A percentile compares a stretch with the other conserved stretches of the same genome.
These are phyloP conservation scores for Peromyscus polionotus DNA, from an alignment of 2,113 vertebrate species.

Conservation along the genomic window DNA sequence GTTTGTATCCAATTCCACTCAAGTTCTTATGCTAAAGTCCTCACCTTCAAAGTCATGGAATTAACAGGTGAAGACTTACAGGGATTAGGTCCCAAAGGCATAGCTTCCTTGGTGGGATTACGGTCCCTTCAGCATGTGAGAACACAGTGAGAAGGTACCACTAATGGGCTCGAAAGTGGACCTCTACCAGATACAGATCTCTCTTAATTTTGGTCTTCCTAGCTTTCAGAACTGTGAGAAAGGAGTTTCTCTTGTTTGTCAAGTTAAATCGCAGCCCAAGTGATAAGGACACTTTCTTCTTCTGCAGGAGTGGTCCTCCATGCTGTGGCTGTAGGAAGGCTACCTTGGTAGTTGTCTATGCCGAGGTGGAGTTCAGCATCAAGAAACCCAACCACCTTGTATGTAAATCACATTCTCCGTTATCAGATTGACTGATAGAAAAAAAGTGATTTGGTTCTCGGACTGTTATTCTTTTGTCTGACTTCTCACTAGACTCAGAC, in stretches of 20 bases:
- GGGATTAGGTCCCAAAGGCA: background rate
- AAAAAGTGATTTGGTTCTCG: background rate
- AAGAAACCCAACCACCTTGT: background rate
- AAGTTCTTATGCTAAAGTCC: background rate
- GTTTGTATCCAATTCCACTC: background rate
- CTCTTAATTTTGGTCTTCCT: background rate
- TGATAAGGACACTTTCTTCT: background rate
- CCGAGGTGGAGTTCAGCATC: background rate
- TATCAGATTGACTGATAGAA: background rate
- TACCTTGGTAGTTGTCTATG: background rate
- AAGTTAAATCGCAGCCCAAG: fast-evolving
- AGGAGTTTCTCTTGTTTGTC: background rate
- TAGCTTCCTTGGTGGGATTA: background rate
- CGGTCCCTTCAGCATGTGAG: background rate
- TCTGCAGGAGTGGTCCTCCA: background rate
- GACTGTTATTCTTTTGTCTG: constrained; percentile 1
- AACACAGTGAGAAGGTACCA: background rate
- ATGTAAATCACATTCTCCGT: background rate
- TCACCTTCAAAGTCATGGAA: background rate
- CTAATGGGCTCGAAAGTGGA: background rate
- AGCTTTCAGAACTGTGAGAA: background rate
- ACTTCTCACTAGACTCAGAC: background rate
- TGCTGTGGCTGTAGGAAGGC: background rate
- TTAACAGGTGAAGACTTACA: background rate
- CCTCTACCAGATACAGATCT: background rate